Evolutionary conservation across 2,797 vertebrate genomes (phyloP), one percentile per base, ranked within the genome.

Genomic region (Muscicapa comitata): DNA sequence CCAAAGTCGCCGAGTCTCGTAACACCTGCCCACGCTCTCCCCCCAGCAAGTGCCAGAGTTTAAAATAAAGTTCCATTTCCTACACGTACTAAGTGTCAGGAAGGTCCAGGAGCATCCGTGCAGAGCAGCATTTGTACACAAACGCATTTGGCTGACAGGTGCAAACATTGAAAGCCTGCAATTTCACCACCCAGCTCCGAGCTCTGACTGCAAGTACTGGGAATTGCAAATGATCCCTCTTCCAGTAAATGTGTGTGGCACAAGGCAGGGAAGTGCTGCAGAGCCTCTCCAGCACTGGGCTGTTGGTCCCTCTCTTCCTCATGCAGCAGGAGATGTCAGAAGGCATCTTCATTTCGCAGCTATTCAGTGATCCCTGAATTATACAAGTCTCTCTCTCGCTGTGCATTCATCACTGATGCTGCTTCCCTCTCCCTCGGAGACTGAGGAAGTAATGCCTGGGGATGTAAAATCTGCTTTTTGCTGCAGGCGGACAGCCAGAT

Each of bases 41-140:
- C 53, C 92, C 29, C 35, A 72, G 61, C 1, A 13, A 93, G 79
- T 85, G 90, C 58, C 2, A 0, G 62, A 71, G 87, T 95, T 93
- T 89, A 93, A 96, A 96, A 96, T 92, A 91, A 96, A 91, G 84
- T 93, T 72, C 74, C 59, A 75, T 95, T 95, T 96, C 93, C 94
- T 97, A 73, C 88, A 42, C 0, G 18, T 92, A 96, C 96, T 93
- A 95, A 93, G 77, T 91, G 87, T 96, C 94, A 95, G 86, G 94
- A 97, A 96, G 89, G 88, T 88, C 31, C 80, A 42, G 87, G 58
- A 72, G 84, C 79, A 83, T 61, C 85, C 1, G 0, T 78, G 85
- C 75, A 29, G 59, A 48, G 67, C 75, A 66, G 54, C n/a, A 11
- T 86, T 94, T 5, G 1, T n/a, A 48, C 82, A 74, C 59, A 76